Conservation (phyloP, 1,140 invertebrate genomes). For the Araneus ventricosus region DNA sequence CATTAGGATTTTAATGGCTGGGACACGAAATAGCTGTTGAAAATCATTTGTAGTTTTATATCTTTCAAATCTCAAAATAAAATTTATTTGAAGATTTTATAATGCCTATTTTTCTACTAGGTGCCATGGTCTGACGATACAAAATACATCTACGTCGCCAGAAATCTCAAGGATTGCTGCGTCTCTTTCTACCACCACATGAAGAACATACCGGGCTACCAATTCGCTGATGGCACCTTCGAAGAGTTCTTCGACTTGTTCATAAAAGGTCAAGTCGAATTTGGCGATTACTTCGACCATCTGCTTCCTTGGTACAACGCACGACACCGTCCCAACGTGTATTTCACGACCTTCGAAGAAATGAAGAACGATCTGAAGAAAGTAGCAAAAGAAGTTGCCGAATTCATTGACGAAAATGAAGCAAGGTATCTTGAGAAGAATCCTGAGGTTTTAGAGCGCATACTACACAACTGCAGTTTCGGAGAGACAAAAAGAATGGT, state of each 20-base stretch:
- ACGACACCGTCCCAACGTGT: constrained; percentile 77
- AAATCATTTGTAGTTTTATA: not conserved
- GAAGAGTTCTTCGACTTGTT: constrained; percentile 79
- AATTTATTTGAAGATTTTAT: too few relatives aligned
- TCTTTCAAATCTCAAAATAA: not conserved
- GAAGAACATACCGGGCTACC: constrained; percentile 62
- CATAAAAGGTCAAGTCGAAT: constrained; percentile 78
- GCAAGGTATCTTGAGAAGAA: constrained; percentile 43
- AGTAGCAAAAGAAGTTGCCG: constrained; percentile 66
- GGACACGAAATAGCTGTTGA: too few relatives aligned
- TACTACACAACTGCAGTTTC: constrained; percentile 65
- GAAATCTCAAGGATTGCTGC: constrained; percentile 92
- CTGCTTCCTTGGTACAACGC: constrained; percentile 78
- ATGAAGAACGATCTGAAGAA: constrained; percentile 71
- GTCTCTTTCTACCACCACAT: constrained; percentile 88
- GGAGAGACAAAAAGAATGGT: constrained; percentile 53
- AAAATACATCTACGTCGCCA: constrained; percentile 87
- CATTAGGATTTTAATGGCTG: too few relatives aligned
- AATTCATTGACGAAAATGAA: constrained; percentile 67
- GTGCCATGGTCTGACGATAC: constrained; percentile 82
- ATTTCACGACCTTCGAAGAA: constrained; percentile 79
- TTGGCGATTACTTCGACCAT: constrained; percentile 80
- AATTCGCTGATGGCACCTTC: constrained; percentile 82
- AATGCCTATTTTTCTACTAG: not conserved
- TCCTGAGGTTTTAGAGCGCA: constrained; percentile 39